A percentile compares a stretch with the other conserved stretches of the same genome.
phyloP scores from a whole-genome alignment of 2,113 vertebrate species.

The Procavia capensis region DNA sequence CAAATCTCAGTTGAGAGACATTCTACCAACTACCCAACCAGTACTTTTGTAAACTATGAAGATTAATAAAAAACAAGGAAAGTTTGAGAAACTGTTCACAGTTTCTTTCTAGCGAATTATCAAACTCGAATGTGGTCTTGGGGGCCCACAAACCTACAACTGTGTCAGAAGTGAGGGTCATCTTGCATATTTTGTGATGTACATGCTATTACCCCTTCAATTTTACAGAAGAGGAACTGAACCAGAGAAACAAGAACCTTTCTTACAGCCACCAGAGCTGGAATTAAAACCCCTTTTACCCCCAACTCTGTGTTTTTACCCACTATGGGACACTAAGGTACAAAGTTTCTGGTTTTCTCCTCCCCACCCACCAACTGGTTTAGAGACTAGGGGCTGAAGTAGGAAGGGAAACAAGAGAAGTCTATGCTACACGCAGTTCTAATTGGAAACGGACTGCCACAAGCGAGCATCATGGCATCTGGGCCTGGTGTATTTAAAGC shows the following conservation, averaged over 20 bases:
- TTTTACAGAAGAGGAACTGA: not conserved
- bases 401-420: not conserved
- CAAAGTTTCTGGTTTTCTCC: not conserved
- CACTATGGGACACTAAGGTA: too few relatives aligned
- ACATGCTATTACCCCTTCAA: not conserved
- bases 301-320: not conserved
- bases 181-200: not conserved
- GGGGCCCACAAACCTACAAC: not conserved
- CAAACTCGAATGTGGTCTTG: not conserved
- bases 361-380: not conserved
- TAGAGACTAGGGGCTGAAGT: not conserved
- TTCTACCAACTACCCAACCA: not conserved
- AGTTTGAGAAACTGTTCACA: not conserved
- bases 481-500: not conserved
- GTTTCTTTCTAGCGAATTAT: not conserved
- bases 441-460: too few relatives aligned
- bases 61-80: not conserved
- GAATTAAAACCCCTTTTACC: too few relatives aligned
- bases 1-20: not conserved
- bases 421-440: not conserved
- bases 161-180: too few relatives aligned
- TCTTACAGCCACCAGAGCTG: not conserved
- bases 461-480: not conserved
- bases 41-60: not conserved
- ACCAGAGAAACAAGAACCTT: not conserved